A percentile compares a stretch with the other conserved stretches of the same genome.
phyloP scores from a whole-genome alignment of 2,888 invertebrate species.

The Sipunculus nudus region DNA sequence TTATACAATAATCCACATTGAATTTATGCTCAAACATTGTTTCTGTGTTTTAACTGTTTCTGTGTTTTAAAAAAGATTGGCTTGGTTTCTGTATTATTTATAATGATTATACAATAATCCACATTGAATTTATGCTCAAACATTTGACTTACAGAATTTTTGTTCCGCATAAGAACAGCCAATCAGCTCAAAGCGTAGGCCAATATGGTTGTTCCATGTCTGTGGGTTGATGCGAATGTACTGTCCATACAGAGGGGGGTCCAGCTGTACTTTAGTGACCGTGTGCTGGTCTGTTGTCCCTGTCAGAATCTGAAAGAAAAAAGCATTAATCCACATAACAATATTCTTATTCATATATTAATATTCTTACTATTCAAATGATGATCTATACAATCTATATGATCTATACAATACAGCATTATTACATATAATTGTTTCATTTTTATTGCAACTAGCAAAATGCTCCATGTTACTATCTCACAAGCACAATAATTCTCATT shows the following conservation, averaged over 20 bases:
- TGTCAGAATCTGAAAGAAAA: slow-evolving; percentile 40
- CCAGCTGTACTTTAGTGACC: slow-evolving; percentile 38
- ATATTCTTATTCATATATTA: too few relatives aligned
- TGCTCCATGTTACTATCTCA: too few relatives aligned
- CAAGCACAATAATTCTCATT: too few relatives aligned
- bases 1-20: background rate
- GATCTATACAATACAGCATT: too few relatives aligned
- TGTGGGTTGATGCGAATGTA: slow-evolving; percentile 44
- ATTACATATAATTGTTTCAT: too few relatives aligned
- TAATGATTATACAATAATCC: background rate
- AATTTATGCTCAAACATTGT: background rate
- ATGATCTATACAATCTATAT: too few relatives aligned
- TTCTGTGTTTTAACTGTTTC: too few relatives aligned
- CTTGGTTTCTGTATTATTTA: too few relatives aligned
- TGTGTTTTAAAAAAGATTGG: too few relatives aligned
- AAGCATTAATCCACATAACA: too few relatives aligned
- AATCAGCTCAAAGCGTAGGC: slow-evolving; percentile 47
- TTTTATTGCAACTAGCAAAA: too few relatives aligned
- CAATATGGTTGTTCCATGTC: slow-evolving; percentile 45
- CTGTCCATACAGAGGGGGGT: slow-evolving; percentile 39
- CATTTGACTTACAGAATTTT: slow-evolving; percentile 44
- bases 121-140: background rate
- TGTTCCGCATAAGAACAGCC: slow-evolving; percentile 47
- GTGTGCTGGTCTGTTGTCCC: slow-evolving; percentile 43
- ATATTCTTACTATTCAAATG: too few relatives aligned